Evolutionary conservation across 2,888 invertebrate genomes (phyloP), one percentile per base, ranked within the genome.

Genomic region (Eupeodes luniger): DNA sequence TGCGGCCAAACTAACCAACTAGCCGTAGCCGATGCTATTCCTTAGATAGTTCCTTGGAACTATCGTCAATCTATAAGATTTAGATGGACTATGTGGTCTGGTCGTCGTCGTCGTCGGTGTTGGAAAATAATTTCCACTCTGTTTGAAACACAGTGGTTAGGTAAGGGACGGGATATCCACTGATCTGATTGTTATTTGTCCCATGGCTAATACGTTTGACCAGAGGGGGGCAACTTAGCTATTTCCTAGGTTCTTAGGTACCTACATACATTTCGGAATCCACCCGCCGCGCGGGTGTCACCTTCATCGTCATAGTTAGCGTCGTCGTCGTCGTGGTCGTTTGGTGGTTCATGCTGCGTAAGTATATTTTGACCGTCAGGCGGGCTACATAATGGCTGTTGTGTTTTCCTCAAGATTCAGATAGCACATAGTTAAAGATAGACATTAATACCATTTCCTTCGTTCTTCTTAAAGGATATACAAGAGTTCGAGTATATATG

Each of bases 141-240:
- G 12, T 4, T 1, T 12, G 4, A 27, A 47, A 66, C 14, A 49
- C 27, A 66, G 66, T 49, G 47, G 47, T 49, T 66, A 49, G 9
- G 40, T 40, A 40, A 7, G 9, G 40, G 6, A 19, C 10, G 47
- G 40, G 62, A 62, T 62, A 62, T 62, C 47, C 44, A 66, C 69
- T 79, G 83, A 78, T 75, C 86, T 86, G 86, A 87, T 87, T 87
- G 86, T 87, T 87, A 84, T 87, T 87, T 87, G 86, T 83, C 86
- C 79, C 86, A 76, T 83, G 84, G 86, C 86, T 87, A 84, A 84
- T 87, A 84, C 83, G 84, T 83, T 83, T 75, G 86, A 83, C 83
- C 86, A 19, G 70, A 70, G 86, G 86, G 83, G 83, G 86, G 83
- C 80, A 80, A 55, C 62, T 83, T 75, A 59, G 27, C 62, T 40